Base-by-base conservation (phyloP, 2,888 invertebrate species). In the Hypsopygia costalis region DNA sequence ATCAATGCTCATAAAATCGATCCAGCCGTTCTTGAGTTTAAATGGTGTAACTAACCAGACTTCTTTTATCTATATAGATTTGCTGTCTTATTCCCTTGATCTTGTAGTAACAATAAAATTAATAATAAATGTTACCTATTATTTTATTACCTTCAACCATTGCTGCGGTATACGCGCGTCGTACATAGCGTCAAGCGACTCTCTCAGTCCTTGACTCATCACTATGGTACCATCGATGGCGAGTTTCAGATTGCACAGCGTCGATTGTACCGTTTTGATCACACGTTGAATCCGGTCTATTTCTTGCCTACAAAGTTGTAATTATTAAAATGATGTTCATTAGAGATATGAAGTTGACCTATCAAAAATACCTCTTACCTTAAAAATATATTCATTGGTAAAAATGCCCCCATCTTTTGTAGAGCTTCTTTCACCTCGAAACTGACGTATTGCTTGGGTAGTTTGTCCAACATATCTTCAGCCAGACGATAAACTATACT, bases 221-320 rank as follows among this genome's bases (percentile, higher is more conserved):
- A 98, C 95, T 57, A 98, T 98, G 0, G 98, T 98, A 22, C 98
- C 98, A 65, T 98, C 98, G 49, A 98, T 98, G 8, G 98, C 98
- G 48, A 98, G 89, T 75, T 97, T 97, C 36, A 98, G 89, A 80
- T 98, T 97, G 40, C 93, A 93, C 34, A 98, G 83, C 4, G 97
- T 98, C 0, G 91, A 91, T 36, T 93, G 90, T 0, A 97, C 97
- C 3, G 89, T 90, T 59, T 92, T 92, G 40, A 98, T 94, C 6
- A 98, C 98, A 48, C 92, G 92, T 69, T 97, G 95, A 87, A 98
- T 97, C 42, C 98, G 91, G 73, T 94, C 94, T 46, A 92, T 91
- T 80, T 94, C 94, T 81, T 94, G 94, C 44, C 93, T 91, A 4
- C 16, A 16, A 3, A 16, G 2, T 2, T 2, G 62, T n/a, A 68